These are phyloP conservation scores for Tipula unca DNA, from an alignment of 2,888 invertebrate species.

Conservation along the genomic window DNA sequence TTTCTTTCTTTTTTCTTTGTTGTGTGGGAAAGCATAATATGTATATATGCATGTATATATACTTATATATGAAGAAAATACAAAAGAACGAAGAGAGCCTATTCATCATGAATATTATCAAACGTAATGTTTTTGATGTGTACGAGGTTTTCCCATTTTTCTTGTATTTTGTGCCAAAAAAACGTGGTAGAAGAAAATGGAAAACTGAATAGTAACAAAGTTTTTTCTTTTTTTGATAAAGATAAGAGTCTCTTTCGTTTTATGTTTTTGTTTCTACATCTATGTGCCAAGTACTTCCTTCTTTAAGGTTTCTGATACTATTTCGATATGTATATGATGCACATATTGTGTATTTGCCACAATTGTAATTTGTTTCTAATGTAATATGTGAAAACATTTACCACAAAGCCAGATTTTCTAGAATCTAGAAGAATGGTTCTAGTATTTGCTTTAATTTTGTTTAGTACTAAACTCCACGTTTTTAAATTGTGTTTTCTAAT, in stretches of 20 bases:
- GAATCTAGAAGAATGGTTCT: no score
- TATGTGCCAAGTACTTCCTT: background rate
- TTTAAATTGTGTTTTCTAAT: no score
- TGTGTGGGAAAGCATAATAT: background rate
- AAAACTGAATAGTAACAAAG: background rate
- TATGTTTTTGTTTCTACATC: background rate
- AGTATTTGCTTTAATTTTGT: no score
- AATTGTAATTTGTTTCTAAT: no score
- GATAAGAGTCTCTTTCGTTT: no score
- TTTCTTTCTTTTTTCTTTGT: background rate
- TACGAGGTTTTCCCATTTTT: background rate
- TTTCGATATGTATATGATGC: background rate
- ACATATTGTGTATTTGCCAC: background rate
- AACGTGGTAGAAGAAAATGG: background rate
- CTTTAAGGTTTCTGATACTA: background rate
- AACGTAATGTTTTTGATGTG: background rate
- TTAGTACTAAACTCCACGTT: no score
- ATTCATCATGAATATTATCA: background rate
- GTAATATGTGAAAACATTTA: no score
- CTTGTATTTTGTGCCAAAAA: background rate
- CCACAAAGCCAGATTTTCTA: no score
- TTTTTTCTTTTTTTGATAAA: background rate
- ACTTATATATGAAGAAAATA: background rate
- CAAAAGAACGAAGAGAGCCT: background rate
- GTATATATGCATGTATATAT: no score